Percentiles rank a stretch among this genome's conserved stretches.
Evolutionary conservation across 2,888 invertebrate species (phyloP).

Genomic region (Andrena fulva): DNA sequence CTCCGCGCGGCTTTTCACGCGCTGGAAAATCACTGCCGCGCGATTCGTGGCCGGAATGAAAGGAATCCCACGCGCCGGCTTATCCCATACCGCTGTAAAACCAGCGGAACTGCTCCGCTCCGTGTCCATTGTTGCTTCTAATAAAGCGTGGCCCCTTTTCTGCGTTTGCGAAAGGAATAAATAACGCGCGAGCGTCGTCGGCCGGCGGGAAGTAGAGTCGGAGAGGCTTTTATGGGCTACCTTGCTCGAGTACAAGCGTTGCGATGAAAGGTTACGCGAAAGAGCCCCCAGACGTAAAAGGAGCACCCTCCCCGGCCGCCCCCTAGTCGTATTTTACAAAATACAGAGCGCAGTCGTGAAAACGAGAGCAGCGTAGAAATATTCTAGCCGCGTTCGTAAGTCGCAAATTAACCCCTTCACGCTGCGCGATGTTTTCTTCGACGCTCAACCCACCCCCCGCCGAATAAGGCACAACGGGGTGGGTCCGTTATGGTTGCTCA

Average conservation of each 20-base stretch:
- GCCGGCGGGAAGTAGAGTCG: slow-evolving; percentile 14
- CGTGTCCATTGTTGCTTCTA: slow-evolving; percentile 49
- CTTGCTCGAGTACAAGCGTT: slow-evolving; percentile 15
- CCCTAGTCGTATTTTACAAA: slow-evolving; percentile 7
- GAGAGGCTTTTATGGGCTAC: slow-evolving; percentile 46
- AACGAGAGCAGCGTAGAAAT: not conserved
- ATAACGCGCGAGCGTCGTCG: slow-evolving; percentile 33
- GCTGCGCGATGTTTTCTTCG: slow-evolving; percentile 32
- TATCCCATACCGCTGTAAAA: slow-evolving; percentile 25
- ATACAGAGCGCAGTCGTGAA: slow-evolving; percentile 1
- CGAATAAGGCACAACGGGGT: slow-evolving; percentile 52
- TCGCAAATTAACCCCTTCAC: slow-evolving; percentile 61
- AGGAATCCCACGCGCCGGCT: slow-evolving; percentile 34
- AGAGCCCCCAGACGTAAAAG: slow-evolving; percentile 41
- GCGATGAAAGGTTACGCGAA: slow-evolving; percentile 51
- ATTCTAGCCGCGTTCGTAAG: slow-evolving; percentile 3
- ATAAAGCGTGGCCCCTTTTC: slow-evolving; percentile 55
- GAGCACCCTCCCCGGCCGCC: not conserved
- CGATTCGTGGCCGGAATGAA: slow-evolving; percentile 42
- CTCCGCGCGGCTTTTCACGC: slow-evolving; percentile 43
- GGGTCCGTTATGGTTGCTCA: slow-evolving; percentile 58
- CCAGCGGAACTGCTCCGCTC: slow-evolving; percentile 5
- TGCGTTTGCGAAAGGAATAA: slow-evolving; percentile 28
- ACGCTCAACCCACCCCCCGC: slow-evolving; percentile 2
- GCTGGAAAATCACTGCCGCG: slow-evolving; percentile 32